Base-by-base conservation (phyloP, 2,888 invertebrate genomes). In the Lysandra coridon region DNA sequence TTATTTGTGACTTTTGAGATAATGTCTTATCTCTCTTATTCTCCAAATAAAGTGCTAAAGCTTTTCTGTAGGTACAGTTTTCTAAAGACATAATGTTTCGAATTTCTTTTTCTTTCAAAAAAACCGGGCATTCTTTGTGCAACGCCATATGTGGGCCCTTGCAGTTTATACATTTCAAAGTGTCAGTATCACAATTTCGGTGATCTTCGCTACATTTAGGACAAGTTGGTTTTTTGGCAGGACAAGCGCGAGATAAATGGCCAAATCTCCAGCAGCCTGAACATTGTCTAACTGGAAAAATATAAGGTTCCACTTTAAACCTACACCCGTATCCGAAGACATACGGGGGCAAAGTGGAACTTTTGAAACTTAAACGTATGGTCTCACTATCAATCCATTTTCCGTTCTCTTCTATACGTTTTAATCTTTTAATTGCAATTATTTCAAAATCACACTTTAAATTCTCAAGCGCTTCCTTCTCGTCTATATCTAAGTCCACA, bases 231-330 rank as follows among this genome's bases (percentile, higher is more conserved):
- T 79, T 81, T 14, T 80, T 81, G 4, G 78, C 78, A 1, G 81
- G 81, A 33, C 83, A 83, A 1, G 74, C 30, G 1, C 64, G 76
- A 4, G 14, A 33, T 1, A 60, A 40, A 53, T 83, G 82, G 1
- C 81, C 83, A 73, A 78, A 81, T 44, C 62, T 80, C 84, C 84
- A 84, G 62, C 83, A 84, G 4, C 79, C 77, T 0, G 82, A 81
- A 75, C 83, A 84, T 17, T 84, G 84, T 0, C 83, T 82, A 0
- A 83, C 83, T 0, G 84, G 83, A 49, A 84, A 84, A 1, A 81
- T 76, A 49, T 83, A 83, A 0, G 80, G 79, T 40, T 83, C 83
- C 0, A 85, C 84, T 69, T 81, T 82, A 2, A 83, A 30, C 10
- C 23, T 23, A 17, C 14, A n/a, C 17, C 14, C n/a, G 12, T 60